These are phyloP conservation scores for Lasioglossum leucozonium DNA, from an alignment of 2,888 invertebrate species.

Conservation along the genomic window DNA sequence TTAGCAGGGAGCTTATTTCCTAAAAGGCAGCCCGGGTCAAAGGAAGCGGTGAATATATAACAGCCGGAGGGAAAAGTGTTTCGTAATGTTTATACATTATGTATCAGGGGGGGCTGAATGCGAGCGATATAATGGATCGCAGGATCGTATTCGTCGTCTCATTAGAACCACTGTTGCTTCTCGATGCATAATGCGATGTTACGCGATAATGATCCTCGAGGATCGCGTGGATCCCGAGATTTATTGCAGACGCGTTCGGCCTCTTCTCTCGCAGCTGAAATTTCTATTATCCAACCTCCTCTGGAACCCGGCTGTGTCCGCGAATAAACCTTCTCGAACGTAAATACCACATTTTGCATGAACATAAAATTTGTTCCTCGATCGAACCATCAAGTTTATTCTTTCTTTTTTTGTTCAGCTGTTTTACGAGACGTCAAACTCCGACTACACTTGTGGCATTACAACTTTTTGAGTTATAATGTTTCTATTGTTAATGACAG, in stretches of 20 bases:
- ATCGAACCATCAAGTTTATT: background rate
- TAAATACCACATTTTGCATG: background rate
- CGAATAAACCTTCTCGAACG: background rate
- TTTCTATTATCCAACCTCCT: background rate
- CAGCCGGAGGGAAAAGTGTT: slow-evolving; percentile 16
- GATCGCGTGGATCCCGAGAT: slow-evolving; percentile 29
- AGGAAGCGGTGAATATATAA: slow-evolving; percentile 43
- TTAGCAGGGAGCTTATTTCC: slow-evolving; percentile 25
- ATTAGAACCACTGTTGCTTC: slow-evolving; percentile 42
- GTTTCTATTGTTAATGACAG: background rate
- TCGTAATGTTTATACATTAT: slow-evolving; percentile 50
- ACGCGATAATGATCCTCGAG: slow-evolving; percentile 36
- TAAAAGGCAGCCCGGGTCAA: slow-evolving; percentile 20
- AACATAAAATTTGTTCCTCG: background rate
- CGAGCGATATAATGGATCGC: slow-evolving; percentile 45
- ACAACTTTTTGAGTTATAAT: background rate
- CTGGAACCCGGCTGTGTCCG: background rate
- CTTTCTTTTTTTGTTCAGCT: background rate
- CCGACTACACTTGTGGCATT: too few species aligned
- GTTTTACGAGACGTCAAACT: background rate
- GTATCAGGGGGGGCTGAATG: slow-evolving; percentile 31
- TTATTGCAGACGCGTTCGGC: slow-evolving; percentile 18
- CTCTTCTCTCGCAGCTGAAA: slow-evolving; percentile 6
- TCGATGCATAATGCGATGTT: slow-evolving; percentile 32
- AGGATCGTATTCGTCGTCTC: slow-evolving; percentile 46